Percentiles rank a stretch among this genome's conserved stretches.
Evolutionary conservation across 2,888 invertebrate genomes (phyloP).

Genomic region (Apodemia duryi): DNA sequence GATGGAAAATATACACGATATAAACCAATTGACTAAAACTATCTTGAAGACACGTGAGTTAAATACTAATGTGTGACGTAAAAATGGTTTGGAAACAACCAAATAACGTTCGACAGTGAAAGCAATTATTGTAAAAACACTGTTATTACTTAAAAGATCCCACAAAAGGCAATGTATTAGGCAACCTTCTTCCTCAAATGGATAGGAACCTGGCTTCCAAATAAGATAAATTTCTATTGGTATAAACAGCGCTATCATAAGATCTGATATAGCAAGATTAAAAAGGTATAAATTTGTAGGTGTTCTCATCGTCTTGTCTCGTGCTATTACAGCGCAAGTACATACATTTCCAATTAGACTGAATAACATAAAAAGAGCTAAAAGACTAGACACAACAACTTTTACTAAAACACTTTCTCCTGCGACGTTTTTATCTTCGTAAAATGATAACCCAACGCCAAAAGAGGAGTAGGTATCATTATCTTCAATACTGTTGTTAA

Average conservation of each 20-base stretch:
- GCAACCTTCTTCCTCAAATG: constrained; percentile 88
- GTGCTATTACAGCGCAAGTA: constrained; percentile 86
- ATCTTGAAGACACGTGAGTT: constrained; percentile 89
- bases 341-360: constrained; percentile 87
- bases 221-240: constrained; percentile 89
- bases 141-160: constrained; percentile 90
- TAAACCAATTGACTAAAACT: constrained; percentile 84
- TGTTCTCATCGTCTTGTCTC: constrained; percentile 88
- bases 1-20: constrained; percentile 82
- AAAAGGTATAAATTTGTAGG: constrained; percentile 91
- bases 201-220: constrained; percentile 86
- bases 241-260: constrained; percentile 84
- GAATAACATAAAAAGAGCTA: constrained; percentile 82
- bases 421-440: constrained; percentile 50
- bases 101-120: constrained; percentile 93
- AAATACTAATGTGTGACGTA: constrained; percentile 87
- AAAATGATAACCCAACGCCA: constrained; percentile 54
- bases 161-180: constrained; percentile 85
- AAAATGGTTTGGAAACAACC: constrained; percentile 90
- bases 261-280: constrained; percentile 87
- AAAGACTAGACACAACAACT: constrained; percentile 66
- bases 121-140: constrained; percentile 90
- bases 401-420: constrained; percentile 80
- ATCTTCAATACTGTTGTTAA: constrained; percentile 22
- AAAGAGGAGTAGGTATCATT: constrained; percentile 55